A percentile compares a stretch with the other conserved stretches of the same genome.
Evolutionary conservation across 2,888 invertebrate genomes (phyloP).

Genomic region (Amphipoea oculea): DNA sequence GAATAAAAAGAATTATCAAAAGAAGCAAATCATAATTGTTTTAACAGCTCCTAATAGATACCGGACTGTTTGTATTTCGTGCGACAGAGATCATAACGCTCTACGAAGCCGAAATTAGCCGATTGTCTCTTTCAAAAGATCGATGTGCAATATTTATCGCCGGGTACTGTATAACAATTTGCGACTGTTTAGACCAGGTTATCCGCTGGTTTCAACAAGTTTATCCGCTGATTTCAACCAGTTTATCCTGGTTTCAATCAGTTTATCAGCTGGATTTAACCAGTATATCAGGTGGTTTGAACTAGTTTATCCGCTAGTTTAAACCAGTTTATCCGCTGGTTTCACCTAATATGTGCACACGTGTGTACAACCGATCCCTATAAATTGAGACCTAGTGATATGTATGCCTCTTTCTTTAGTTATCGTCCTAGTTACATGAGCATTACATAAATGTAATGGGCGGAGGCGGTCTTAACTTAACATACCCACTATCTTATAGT

Average conservation of each 20-base stretch:
- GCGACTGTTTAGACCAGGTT: neutral
- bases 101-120: no score
- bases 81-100: no score
- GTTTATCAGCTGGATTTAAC: no score
- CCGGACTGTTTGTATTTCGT: no score
- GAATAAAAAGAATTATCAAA: no score
- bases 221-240: neutral
- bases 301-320: no score
- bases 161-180: neutral
- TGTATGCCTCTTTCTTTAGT: slow-evolving; percentile 11
- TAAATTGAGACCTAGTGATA: slow-evolving; percentile 17
- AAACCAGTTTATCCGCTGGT: neutral
- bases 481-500: neutral
- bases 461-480: neutral
- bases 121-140: no score
- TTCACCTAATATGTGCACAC: neutral
- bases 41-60: no score
- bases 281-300: no score
- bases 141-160: no score
- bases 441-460: slow-evolving; percentile 10
- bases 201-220: neutral
- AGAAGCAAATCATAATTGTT: no score
- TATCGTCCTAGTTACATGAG: neutral
- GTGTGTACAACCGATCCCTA: neutral
- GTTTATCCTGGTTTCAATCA: neutral